These are phyloP conservation scores for Nibea albiflora DNA, from an alignment of 2,113 vertebrate species.

Conservation along the genomic window DNA sequence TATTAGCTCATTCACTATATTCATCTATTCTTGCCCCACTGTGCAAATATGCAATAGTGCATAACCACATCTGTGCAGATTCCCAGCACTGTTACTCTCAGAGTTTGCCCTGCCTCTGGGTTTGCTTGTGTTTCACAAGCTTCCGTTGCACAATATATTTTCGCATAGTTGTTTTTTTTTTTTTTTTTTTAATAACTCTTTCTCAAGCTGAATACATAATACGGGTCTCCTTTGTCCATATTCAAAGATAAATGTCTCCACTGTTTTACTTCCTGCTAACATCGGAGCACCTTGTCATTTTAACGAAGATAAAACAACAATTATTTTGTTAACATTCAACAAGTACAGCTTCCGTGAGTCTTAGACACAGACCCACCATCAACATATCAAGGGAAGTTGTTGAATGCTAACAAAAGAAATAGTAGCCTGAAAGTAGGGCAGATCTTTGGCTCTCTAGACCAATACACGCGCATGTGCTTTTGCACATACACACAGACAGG, in stretches of 20 bases:
- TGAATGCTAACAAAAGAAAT: conserved; percentile 67
- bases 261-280: conserved; percentile 54
- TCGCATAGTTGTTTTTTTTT: background rate
- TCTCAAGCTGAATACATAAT: conserved; percentile 18
- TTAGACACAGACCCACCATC: conserved; percentile 57
- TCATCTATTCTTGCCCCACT: background rate
- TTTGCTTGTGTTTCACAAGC: conserved; percentile 3
- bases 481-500: conserved; percentile 27
- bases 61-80: conserved; percentile 9
- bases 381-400: conserved; percentile 63
- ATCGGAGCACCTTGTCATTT: conserved; percentile 64
- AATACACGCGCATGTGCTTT: conserved; percentile 48
- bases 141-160: background rate
- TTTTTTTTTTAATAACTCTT: background rate
- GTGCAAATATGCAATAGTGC: background rate
- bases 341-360: conserved; percentile 57
- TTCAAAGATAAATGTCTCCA: conserved; percentile 42
- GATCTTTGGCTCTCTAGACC: conserved; percentile 47
- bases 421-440: conserved; percentile 58
- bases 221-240: conserved; percentile 34
- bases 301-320: conserved; percentile 70
- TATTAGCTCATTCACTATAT: background rate
- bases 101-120: background rate
- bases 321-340: conserved; percentile 73
- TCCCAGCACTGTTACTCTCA: background rate